A percentile compares a stretch with the other conserved stretches of the same genome.
phyloP scores from a whole-genome alignment of 2,888 invertebrate genomes.

The Hydraecia micacea region DNA sequence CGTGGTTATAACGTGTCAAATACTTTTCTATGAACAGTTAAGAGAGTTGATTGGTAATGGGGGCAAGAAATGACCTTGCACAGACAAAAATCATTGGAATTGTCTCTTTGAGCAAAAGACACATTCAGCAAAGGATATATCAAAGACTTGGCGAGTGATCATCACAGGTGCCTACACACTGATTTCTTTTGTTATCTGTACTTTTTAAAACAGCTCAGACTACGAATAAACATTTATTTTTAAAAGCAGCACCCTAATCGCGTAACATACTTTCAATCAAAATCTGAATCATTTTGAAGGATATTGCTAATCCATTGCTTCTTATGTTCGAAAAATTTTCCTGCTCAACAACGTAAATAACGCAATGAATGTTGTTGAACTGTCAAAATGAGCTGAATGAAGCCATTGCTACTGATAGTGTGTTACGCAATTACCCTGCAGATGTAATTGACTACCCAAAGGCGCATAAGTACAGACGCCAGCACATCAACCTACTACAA shows the following conservation, averaged over 20 bases:
- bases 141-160: neutral
- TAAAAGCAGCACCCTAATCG: too few species aligned
- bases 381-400: too few species aligned
- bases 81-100: neutral
- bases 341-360: too few species aligned
- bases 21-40: neutral
- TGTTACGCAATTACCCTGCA: too few species aligned
- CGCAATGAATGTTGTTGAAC: too few species aligned
- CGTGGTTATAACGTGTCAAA: neutral
- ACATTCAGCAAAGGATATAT: neutral
- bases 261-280: too few species aligned
- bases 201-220: too few species aligned
- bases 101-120: neutral
- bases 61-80: neutral
- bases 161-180: neutral
- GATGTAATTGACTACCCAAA: neutral
- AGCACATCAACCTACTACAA: too few species aligned
- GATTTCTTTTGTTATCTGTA: neutral
- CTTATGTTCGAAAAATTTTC: too few species aligned
- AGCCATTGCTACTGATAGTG: too few species aligned
- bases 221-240: neutral
- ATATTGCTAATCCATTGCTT: too few species aligned
- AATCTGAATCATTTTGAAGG: too few species aligned
- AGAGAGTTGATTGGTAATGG: neutral
- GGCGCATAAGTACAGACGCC: neutral